Base-by-base conservation (phyloP, 2,113 vertebrate genomes). In the Morone saxatilis region DNA sequence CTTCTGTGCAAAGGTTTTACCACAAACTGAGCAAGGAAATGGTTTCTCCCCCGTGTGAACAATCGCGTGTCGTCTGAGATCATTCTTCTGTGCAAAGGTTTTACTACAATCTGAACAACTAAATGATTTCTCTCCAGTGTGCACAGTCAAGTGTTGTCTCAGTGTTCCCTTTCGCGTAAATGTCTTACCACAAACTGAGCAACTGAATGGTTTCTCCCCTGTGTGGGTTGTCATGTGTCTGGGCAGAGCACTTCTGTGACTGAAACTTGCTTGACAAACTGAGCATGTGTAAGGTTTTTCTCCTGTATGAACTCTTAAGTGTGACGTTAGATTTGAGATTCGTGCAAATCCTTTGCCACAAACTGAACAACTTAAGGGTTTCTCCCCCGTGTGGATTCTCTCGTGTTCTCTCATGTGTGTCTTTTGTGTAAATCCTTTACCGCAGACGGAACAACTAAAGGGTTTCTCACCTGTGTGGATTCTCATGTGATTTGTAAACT, bases 101-200 rank as follows among this genome's bases (percentile, higher is more conserved):
- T 45, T 12, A 11, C 45, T 45, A 9, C 45, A 4, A 12, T 45
- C 9, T 45, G 45, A 45, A 45, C 45, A 45, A 12, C 45, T 45
- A 12, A 45, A 45, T 9, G 45, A 12, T 12, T 81, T 81, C 53
- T 75, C 72, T 2, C 56, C 71, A 0, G 80, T 76, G 6, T 76
- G 80, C 31, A 45, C 36, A 5, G 20, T 41, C 51, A 20, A 8
- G 20, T 45, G 38, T 74, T 38, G 48, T n/a, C 7, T 20, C 17
- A 53, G 51, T n/a, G 7, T 8, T 19, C 7, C 13, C 14, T 48
- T 13, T 48, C 25, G 47, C 14, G 47, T 8, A 9, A 54, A 54
- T 10, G 8, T 10, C 10, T 22, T 63, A 20, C 14, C 16, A 65
- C 73, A 76, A 31, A 76, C 4, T 12, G 16, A 14, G 9, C 74